Conservation (phyloP, 2,888 invertebrate species). For the Chloroclystis v-ata region DNA sequence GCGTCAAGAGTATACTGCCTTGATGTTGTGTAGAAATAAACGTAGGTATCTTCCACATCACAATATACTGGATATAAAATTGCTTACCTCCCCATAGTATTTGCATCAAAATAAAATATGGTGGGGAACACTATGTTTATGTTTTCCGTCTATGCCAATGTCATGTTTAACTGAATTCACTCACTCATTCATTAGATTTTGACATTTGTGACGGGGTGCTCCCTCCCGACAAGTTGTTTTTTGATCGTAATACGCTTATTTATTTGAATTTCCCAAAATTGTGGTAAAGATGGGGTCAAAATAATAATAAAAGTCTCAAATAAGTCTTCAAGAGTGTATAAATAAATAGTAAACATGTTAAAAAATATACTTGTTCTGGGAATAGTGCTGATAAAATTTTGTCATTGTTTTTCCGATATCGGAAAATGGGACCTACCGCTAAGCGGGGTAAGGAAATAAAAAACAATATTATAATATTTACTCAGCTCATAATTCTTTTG, state of each 20-base stretch:
- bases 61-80: too few relatives aligned
- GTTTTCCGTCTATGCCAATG: too few relatives aligned
- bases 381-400: slow-evolving; percentile 47
- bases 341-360: slow-evolving; percentile 44
- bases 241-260: not conserved
- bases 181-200: not conserved
- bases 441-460: slow-evolving; percentile 62
- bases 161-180: not conserved
- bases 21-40: too few relatives aligned
- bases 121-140: too few relatives aligned
- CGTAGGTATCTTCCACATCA: too few relatives aligned
- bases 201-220: not conserved
- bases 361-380: slow-evolving; percentile 49
- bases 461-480: not conserved
- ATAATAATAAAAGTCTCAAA: slow-evolving; percentile 4
- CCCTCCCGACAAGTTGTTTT: too few relatives aligned
- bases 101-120: too few relatives aligned
- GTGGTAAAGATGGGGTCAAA: slow-evolving; percentile 15
- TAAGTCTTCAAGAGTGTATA: slow-evolving; percentile 1
- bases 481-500: not conserved
- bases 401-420: slow-evolving; percentile 77
- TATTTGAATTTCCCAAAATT: not conserved
- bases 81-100: too few relatives aligned
- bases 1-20: too few relatives aligned
- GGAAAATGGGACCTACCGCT: slow-evolving; percentile 83